A percentile compares a stretch with the other conserved stretches of the same genome.
Conservation (phyloP, 2,113 vertebrate genomes). For the Mus musculus region GRCm39 chr5:111595001-111595500, state of each 20-base stretch:
- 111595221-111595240: fast-evolving
- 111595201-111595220: not conserved
- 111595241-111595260: not conserved
- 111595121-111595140: not conserved
- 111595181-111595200: not conserved
- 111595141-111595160: not conserved
- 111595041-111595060: no score
- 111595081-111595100: not conserved
- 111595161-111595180: fast-evolving
- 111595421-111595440: not conserved
- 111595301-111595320: fast-evolving
- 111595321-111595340: not conserved
- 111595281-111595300: fast-evolving
- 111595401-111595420: not conserved
- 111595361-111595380: not conserved
- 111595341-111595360: fast-evolving
- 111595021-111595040: not conserved
- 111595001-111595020: not conserved
- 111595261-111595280: fast-evolving
- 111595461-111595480: not conserved
- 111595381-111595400: not conserved
- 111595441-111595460: not conserved
- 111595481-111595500: not conserved
- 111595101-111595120: not conserved
- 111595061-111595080: not conserved